Conservation (phyloP, 2,888 invertebrate species). For the Campaea margaritaria region DNA sequence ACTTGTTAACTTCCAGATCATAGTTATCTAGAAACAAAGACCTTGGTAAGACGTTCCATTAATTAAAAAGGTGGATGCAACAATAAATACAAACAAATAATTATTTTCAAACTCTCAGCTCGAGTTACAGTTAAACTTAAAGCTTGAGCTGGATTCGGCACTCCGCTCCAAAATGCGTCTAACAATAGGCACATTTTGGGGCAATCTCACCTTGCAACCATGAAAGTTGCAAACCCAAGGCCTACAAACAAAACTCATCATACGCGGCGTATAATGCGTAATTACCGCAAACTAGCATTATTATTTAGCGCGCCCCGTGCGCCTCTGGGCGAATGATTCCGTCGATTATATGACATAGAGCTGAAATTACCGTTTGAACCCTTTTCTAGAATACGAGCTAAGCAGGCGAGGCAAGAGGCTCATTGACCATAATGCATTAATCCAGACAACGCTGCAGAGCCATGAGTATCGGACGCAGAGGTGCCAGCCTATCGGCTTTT, state of each 20-base stretch:
- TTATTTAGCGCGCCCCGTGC: slow-evolving; percentile 63
- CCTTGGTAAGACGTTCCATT: no score
- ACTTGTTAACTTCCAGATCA: no score
- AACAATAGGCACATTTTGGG: background rate
- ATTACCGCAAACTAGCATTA: slow-evolving; percentile 66
- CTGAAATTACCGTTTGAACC: slow-evolving; percentile 46
- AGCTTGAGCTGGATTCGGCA: background rate
- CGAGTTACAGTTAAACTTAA: background rate
- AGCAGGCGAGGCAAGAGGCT: no score
- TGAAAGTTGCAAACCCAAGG: slow-evolving; percentile 35
- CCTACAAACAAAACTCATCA: slow-evolving; percentile 58
- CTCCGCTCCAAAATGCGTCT: background rate
- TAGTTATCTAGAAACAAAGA: no score
- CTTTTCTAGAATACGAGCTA: no score
- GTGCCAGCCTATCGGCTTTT: no score
- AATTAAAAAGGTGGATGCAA: no score
- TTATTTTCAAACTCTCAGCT: background rate
- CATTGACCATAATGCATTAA: no score
- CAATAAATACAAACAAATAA: no score
- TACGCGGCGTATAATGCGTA: slow-evolving; percentile 63
- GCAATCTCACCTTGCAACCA: slow-evolving; percentile 7
- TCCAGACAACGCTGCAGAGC: no score
- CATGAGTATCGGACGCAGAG: no score
- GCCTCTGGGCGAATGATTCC: slow-evolving; percentile 48
- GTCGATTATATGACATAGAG: slow-evolving; percentile 52